Percentiles rank a stretch among this genome's conserved stretches.
Conservation (phyloP, 2,888 invertebrate species). For the Rhodophaea formosa region DNA sequence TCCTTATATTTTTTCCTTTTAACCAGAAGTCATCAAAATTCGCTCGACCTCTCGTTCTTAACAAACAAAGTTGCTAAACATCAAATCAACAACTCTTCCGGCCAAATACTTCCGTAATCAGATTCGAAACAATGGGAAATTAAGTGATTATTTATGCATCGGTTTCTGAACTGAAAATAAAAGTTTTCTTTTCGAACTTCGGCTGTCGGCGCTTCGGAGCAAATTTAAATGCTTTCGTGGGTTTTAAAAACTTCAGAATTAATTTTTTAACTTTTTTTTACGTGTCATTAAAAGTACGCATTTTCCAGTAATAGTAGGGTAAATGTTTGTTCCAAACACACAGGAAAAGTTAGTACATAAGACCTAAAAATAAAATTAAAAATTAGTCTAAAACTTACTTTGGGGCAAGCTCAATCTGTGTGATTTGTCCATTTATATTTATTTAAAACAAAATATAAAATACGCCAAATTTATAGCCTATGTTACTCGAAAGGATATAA, state of each 20-base stretch:
- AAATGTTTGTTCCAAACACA: no score
- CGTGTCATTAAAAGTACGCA: no score
- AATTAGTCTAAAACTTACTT: no score
- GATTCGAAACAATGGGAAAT: constrained; percentile 8
- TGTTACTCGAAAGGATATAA: no score
- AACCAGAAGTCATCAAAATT: not conserved
- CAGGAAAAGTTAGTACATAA: no score
- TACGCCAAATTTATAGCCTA: no score
- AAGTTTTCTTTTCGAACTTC: constrained; percentile 10
- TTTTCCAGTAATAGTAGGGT: no score
- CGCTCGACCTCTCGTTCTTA: not conserved
- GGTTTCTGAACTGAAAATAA: constrained; percentile 4
- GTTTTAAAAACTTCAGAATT: not conserved
- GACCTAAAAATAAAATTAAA: no score
- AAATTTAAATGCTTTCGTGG: constrained; percentile 7
- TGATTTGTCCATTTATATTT: no score
- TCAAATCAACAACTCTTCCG: not conserved
- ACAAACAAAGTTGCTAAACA: not conserved
- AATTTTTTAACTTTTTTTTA: no score
- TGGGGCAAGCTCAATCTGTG: no score
- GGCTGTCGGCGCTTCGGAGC: not conserved
- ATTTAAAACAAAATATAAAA: no score
- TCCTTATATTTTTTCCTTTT: not conserved
- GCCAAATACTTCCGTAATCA: not conserved
- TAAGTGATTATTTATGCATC: constrained; percentile 16